Base-by-base conservation (phyloP, 2,113 vertebrate genomes). In the Plestiodon gilberti region DNA sequence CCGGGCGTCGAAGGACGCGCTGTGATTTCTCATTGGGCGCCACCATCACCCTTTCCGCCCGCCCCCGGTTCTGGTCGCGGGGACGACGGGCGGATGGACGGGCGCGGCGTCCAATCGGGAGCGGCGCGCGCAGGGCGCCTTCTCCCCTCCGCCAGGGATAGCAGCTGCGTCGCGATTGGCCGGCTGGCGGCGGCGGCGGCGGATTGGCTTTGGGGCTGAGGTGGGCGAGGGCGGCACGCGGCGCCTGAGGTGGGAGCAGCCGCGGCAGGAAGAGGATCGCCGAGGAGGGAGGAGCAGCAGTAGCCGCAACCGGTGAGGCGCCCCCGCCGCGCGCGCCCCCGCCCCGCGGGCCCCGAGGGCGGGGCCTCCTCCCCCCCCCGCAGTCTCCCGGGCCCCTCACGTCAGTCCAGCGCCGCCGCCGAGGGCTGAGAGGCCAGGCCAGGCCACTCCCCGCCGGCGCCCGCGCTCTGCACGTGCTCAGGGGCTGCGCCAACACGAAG, bases 1-100 rank as follows among this genome's bases (percentile, higher is more conserved):
- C 70, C 82, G 30, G 10, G 1, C 1, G 0, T 14, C 25, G 13
- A 64, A 87, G 88, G 94, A 94, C 94, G 94, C 92, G 94, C 92
- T 94, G 93, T 95, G 93, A 95, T 89, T 92, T 93, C 70, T 92
- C 67, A 94, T 89, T 95, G 94, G 93, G 0, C 30, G 0, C 0
- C 0, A 3, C 0, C 0, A n/a, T n/a, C n/a, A 3, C 0, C 13
- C 1, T 22, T 15, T 61, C 10, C 33, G 11, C 28, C 65, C 48
- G 15, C 43, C 65, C 10, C 30, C 20, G 28, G 71, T 52, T 25
- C 8, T 0, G 33, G 6, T 23, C n/a, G 18, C 10, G 18, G 6
- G 40, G 25, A 9, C 11, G 10, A 59, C 52, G 25, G 43, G 13
- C 2, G 2, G 76, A 43, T 40, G 57, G 78, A 43, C 59, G 57